Evolutionary conservation across 2,888 invertebrate species (phyloP).

Genomic region (Nezara viridula): DNA sequence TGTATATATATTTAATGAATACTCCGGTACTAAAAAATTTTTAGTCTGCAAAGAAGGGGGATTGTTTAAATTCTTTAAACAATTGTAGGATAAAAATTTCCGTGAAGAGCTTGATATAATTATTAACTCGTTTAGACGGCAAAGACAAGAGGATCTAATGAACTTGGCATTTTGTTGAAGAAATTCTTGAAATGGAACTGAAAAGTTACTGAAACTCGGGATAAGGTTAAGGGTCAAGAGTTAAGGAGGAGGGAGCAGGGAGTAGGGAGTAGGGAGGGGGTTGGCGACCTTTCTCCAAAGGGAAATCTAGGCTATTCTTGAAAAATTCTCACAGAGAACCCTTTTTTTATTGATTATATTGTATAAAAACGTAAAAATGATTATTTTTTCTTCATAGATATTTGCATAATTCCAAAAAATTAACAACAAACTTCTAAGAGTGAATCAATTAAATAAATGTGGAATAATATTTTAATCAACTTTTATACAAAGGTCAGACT

Average conservation of each 20-base stretch:
- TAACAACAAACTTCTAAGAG: neutral
- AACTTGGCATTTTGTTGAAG: slow-evolving; percentile 30
- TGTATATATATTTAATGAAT: too few relatives aligned
- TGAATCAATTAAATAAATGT: too few relatives aligned
- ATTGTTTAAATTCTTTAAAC: neutral
- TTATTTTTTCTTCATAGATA: neutral
- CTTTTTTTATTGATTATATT: neutral
- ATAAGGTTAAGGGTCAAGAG: slow-evolving; percentile 35
- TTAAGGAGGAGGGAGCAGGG: neutral
- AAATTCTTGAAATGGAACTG: slow-evolving; percentile 20
- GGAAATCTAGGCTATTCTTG: neutral
- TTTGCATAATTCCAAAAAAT: neutral
- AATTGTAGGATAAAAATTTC: neutral
- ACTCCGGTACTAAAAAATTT: neutral
- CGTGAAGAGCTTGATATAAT: neutral
- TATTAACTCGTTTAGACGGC: neutral
- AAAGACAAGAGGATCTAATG: neutral
- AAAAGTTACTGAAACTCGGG: slow-evolving; percentile 17
- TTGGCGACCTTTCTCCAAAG: neutral
- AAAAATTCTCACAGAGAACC: neutral
- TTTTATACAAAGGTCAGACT: too few relatives aligned
- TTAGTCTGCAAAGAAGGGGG: neutral
- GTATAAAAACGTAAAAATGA: neutral
- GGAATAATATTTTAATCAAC: too few relatives aligned
- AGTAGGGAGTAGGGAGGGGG: neutral